These are phyloP conservation scores for Pogona vitticeps DNA, from an alignment of 2,113 vertebrate genomes.

Conservation along the genomic window DNA sequence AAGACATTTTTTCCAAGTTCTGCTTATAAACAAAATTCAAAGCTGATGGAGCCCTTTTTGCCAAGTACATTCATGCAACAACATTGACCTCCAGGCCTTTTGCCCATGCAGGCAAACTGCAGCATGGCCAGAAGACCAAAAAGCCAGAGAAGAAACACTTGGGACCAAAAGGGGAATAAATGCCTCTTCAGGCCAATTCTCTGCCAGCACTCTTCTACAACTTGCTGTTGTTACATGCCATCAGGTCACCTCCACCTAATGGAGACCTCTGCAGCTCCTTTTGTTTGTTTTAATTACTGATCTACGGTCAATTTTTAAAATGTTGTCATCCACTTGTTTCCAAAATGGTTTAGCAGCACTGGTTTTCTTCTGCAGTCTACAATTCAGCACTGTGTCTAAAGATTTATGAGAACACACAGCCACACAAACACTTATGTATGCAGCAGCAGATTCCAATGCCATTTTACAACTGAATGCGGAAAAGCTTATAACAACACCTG, in stretches of 20 bases:
- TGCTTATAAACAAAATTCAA: background rate
- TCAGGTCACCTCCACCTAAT: too few relatives aligned
- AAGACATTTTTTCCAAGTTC: background rate
- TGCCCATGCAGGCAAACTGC: too few relatives aligned
- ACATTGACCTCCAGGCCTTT: background rate
- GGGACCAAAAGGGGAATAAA: background rate
- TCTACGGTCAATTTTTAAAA: background rate
- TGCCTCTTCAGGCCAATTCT: background rate
- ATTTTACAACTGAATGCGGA: background rate
- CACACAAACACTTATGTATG: accelerated
- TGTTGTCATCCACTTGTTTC: background rate
- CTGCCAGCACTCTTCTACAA: background rate
- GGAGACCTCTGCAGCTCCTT: too few relatives aligned
- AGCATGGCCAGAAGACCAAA: background rate
- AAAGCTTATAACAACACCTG: too few relatives aligned
- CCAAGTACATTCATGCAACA: background rate
- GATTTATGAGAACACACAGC: background rate
- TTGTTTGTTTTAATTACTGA: background rate
- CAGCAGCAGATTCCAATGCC: accelerated
- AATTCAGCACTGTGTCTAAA: background rate
- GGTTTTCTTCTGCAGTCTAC: background rate
- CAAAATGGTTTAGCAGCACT: background rate
- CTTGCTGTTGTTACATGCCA: too few relatives aligned
- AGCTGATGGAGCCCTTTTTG: background rate
- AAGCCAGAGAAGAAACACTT: background rate